Evolutionary conservation across 2,888 invertebrate species (phyloP).

Genomic region (Philonicus albiceps): DNA sequence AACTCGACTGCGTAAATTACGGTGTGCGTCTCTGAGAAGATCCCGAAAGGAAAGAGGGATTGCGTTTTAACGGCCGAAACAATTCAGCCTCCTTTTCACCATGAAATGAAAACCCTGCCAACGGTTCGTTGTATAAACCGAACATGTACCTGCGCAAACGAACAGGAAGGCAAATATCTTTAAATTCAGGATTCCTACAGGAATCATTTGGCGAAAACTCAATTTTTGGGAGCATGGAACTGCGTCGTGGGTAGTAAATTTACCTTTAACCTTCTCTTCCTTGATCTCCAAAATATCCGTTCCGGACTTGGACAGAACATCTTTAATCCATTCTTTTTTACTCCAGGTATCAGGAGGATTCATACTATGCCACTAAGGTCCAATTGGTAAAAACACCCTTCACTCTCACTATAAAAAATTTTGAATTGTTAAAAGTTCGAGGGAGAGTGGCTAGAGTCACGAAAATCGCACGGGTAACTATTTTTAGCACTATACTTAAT

Average conservation of each 20-base stretch:
- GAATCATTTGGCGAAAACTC: neutral
- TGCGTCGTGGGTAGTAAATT: neutral
- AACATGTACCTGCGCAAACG: conserved; percentile 2
- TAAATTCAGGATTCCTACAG: neutral
- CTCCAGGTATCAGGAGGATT: conserved; percentile 55
- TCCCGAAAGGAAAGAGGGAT: neutral
- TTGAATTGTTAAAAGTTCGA: neutral
- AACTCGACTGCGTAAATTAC: conserved; percentile 8
- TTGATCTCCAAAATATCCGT: conserved; percentile 61
- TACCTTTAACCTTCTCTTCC: conserved; percentile 52
- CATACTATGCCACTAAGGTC: conserved; percentile 52
- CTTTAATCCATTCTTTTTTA: conserved; percentile 66
- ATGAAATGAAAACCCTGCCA: neutral
- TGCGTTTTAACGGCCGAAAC: neutral
- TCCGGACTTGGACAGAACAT: conserved; percentile 63
- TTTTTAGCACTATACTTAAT: neutral
- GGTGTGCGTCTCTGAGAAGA: neutral
- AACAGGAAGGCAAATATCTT: neutral
- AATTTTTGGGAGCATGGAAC: neutral
- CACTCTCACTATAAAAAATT: neutral
- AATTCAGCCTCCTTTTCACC: neutral
- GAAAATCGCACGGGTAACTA: neutral
- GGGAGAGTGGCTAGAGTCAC: neutral
- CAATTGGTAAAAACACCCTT: conserved; percentile 4
- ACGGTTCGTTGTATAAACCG: neutral